Evolutionary conservation across 2,888 invertebrate genomes (phyloP), one percentile per base, ranked within the genome.

Genomic region (Suillia variegata): DNA sequence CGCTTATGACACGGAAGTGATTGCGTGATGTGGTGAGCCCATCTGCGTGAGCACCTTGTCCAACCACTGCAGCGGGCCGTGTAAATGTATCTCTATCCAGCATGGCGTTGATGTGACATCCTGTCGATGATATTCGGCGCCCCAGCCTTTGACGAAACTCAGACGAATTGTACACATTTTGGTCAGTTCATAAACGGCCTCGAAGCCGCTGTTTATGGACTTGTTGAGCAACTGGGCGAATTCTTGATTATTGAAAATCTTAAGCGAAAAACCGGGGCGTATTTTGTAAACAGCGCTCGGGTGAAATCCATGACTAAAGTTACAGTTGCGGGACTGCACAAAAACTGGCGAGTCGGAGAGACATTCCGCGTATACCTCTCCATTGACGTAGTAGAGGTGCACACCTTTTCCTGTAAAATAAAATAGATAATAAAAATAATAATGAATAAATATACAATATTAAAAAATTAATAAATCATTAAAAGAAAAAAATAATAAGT

Each of bases 141-240:
- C 99, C 98, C 98, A 99, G 2, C 99, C 99, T 80, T 98, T 98
- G 34, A 99, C 98, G 79, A 99, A 98, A 71, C 97, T 97, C 95
- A 99, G 96, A 67, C 98, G 86, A 71, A 99, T 98, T 56, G 97
- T 98, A 80, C 98, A 98, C 98, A 98, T 98, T 85, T 98, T 98
- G 1, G 98, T 99, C 67, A 99, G 85, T 84, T 99, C 98, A 76
- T 97, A 99, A 18, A 99, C 98, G 24, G 98, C 97, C 82, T 99
- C 98, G 77, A 98, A 99, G 8, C 98, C 98, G 78, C 96, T 96
- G 83, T 96, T 96, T 2, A 98, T 98, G 70, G 96, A 96, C 80
- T 98, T 95, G 6, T 95, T 94, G 15, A 96, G 84, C 63, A 97
- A 84, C 81, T 94, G 92, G 45, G 96, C 97, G 81, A 99, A 99